phyloP scores from a whole-genome alignment of 2,888 invertebrate species.

The Galerucella nymphaeae region DNA sequence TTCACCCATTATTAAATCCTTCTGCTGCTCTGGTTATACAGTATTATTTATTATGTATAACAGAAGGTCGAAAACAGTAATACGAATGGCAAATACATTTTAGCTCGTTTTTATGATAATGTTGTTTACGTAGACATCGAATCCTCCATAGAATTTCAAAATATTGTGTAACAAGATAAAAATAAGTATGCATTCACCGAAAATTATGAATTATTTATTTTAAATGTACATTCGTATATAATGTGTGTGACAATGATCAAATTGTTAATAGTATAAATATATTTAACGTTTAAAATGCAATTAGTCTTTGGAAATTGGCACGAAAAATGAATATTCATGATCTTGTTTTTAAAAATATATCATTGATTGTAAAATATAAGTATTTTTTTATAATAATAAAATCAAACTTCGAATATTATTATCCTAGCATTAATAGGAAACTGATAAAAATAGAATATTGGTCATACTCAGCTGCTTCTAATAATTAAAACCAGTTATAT shows the following conservation, averaged over 20 bases:
- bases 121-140: slow-evolving; percentile 15
- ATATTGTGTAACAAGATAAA: slow-evolving; percentile 26
- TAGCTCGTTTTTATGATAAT: slow-evolving; percentile 23
- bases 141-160: slow-evolving; percentile 13
- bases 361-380: not conserved
- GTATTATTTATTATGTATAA: no score
- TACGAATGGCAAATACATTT: slow-evolving; percentile 14
- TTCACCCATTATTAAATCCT: no score
- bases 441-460: slow-evolving; percentile 25
- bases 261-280: not conserved
- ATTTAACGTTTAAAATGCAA: no score
- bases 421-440: not conserved
- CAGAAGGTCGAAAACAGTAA: no score
- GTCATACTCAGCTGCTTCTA: slow-evolving; percentile 14
- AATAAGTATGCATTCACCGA: slow-evolving; percentile 27
- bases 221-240: not conserved
- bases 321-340: no score
- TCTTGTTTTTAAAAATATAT: no score
- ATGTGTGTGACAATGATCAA: not conserved
- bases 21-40: no score
- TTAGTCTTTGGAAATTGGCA: no score
- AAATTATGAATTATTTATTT: no score
- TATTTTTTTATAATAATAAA: not conserved
- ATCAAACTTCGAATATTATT: not conserved
- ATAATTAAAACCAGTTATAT: slow-evolving; percentile 23